Conservation (phyloP, 2,113 vertebrate species). For the Phrynocephalus versicolor region DNA sequence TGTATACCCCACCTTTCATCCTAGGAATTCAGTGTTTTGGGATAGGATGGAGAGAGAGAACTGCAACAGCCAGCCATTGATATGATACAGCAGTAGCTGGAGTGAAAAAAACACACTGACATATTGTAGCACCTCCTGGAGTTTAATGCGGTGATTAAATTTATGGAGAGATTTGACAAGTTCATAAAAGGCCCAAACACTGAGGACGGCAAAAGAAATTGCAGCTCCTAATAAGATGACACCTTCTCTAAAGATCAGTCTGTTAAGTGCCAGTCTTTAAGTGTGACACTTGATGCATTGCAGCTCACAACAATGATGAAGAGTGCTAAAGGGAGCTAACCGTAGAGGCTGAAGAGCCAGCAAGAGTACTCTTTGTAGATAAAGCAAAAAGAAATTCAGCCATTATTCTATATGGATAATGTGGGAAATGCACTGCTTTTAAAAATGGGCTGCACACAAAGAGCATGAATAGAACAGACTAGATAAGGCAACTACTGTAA, state of each 20-base stretch:
- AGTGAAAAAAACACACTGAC: no score
- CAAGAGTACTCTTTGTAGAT: neutral
- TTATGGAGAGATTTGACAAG: neutral
- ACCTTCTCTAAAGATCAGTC: neutral
- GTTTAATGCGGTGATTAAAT: neutral
- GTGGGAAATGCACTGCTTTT: neutral
- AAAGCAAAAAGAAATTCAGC: neutral
- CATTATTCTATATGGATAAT: neutral
- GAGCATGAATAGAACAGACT: neutral
- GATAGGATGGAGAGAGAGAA: no score
- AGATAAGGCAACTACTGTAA: neutral
- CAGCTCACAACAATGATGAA: neutral
- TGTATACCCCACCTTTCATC: neutral
- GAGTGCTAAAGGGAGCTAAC: neutral
- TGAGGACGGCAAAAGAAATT: neutral
- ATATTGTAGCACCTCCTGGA: neutral
- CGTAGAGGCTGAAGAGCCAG: neutral
- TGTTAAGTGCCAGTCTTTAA: neutral
- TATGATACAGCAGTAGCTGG: neutral
- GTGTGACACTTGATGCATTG: neutral
- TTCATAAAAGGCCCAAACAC: neutral
- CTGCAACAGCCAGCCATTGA: neutral
- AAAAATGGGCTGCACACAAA: neutral
- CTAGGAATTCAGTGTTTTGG: neutral
- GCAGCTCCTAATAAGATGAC: neutral